Conservation (phyloP, 2,888 invertebrate species). For the Graphium colonna region DNA sequence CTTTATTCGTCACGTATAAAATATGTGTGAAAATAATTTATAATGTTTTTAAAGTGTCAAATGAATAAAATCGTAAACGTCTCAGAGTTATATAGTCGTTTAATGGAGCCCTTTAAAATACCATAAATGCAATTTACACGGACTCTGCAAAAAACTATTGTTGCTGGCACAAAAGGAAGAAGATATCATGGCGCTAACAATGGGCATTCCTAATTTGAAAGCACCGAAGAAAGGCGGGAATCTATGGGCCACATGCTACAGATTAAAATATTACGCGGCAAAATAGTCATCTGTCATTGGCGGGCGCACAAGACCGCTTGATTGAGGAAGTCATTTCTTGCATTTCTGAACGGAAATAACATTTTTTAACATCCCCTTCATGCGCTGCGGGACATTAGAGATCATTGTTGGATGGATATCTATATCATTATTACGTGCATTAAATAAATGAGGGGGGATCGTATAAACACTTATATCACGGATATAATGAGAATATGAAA, state of each 20-base stretch:
- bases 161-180: conserved; percentile 72
- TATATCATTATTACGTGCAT: conserved; percentile 49
- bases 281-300: conserved; percentile 73
- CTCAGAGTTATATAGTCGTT: conserved; percentile 58
- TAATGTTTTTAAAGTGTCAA: conserved; percentile 26
- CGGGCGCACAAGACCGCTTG: conserved; percentile 48
- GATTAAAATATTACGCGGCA: conserved; percentile 66
- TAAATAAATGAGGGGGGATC: conserved; percentile 34
- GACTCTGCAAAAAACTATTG: conserved; percentile 69
- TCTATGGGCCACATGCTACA: conserved; percentile 72
- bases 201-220: conserved; percentile 56
- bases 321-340: conserved; percentile 79
- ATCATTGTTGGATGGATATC: conserved; percentile 49
- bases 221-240: conserved; percentile 54
- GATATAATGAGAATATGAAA: conserved; percentile 20
- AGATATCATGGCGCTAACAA: conserved; percentile 67
- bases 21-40: too few species aligned
- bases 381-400: conserved; percentile 57
- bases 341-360: conserved; percentile 71
- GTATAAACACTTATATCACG: conserved; percentile 20
- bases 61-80: conserved; percentile 61
- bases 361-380: conserved; percentile 59
- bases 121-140: conserved; percentile 60
- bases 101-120: conserved; percentile 50
- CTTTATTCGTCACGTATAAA: too few species aligned